Percentiles rank a stretch among this genome's conserved stretches.
Conservation (phyloP, 2,888 invertebrate genomes). For the Asteroscopus sphinx region DNA sequence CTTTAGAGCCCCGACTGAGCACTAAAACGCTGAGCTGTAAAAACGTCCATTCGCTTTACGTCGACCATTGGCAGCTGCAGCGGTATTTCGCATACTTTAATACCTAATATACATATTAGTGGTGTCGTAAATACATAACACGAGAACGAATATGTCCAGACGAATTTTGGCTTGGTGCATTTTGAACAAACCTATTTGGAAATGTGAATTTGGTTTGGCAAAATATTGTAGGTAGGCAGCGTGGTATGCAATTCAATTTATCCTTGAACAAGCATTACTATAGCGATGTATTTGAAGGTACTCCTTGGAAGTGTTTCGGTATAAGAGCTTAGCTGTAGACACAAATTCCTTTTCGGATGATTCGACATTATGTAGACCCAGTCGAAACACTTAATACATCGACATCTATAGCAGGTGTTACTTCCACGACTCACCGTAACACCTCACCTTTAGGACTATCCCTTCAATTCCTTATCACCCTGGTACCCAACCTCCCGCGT, state of each 20-base stretch:
- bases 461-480: constrained; percentile 22
- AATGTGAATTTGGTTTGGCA: constrained; percentile 8
- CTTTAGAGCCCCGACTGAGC: constrained; percentile 71
- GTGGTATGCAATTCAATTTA: neutral
- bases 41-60: constrained; percentile 72
- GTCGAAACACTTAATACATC: neutral
- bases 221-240: constrained; percentile 1
- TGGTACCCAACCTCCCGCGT: constrained; percentile 27
- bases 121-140: constrained; percentile 57
- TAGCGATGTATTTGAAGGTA: neutral
- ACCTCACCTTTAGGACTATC: neutral
- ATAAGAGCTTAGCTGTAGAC: too few species aligned
- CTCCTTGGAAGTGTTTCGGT: too few species aligned
- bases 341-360: neutral
- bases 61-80: constrained; percentile 72
- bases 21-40: constrained; percentile 75
- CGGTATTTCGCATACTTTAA: constrained; percentile 61
- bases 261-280: neutral
- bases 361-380: neutral
- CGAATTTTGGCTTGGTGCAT: constrained; percentile 39
- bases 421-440: neutral
- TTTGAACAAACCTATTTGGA: constrained; percentile 23
- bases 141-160: constrained; percentile 29
- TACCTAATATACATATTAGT: constrained; percentile 60
- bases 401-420: neutral